These are phyloP conservation scores for Opisthograptis luteolata DNA, from an alignment of 2,888 invertebrate species.

Conservation along the genomic window DNA sequence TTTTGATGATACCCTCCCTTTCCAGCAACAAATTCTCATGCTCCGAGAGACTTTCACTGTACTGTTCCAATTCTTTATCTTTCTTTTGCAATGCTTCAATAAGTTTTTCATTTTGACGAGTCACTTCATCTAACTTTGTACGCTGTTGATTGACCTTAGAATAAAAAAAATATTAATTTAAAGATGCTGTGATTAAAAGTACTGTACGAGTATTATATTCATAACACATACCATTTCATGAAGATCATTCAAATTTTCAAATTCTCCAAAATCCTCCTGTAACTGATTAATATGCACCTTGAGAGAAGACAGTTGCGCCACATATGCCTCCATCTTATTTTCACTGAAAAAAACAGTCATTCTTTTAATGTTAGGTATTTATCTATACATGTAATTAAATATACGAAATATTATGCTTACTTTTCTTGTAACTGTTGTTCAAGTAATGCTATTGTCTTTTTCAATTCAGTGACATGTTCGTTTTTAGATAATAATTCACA, in stretches of 20 bases:
- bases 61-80: slow-evolving; percentile 52
- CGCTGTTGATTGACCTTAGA: slow-evolving; percentile 61
- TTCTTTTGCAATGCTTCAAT: slow-evolving; percentile 58
- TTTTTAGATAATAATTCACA: slow-evolving; percentile 53
- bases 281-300: slow-evolving; percentile 62
- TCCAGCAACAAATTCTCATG: slow-evolving; percentile 56
- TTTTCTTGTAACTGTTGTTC: slow-evolving; percentile 60
- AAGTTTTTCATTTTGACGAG: slow-evolving; percentile 56
- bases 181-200: no score
- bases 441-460: slow-evolving; percentile 52
- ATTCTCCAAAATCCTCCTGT: slow-evolving; percentile 65
- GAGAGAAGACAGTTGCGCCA: slow-evolving; percentile 59
- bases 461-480: slow-evolving; percentile 57
- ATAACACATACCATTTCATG: slow-evolving; percentile 62
- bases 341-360: slow-evolving; percentile 52
- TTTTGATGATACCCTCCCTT: slow-evolving; percentile 58
- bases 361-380: not conserved
- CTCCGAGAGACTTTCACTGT: slow-evolving; percentile 46
- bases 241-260: slow-evolving; percentile 61
- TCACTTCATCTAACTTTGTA: slow-evolving; percentile 54
- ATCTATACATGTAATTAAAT: not conserved
- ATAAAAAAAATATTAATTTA: no score
- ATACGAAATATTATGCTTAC: slow-evolving; percentile 55
- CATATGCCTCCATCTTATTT: slow-evolving; percentile 62
- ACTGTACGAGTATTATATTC: slow-evolving; percentile 7